A percentile compares a stretch with the other conserved stretches of the same genome.
These are phyloP conservation scores for Echinops telfairi DNA, from an alignment of 2,113 vertebrate genomes.

Conservation along the genomic window DNA sequence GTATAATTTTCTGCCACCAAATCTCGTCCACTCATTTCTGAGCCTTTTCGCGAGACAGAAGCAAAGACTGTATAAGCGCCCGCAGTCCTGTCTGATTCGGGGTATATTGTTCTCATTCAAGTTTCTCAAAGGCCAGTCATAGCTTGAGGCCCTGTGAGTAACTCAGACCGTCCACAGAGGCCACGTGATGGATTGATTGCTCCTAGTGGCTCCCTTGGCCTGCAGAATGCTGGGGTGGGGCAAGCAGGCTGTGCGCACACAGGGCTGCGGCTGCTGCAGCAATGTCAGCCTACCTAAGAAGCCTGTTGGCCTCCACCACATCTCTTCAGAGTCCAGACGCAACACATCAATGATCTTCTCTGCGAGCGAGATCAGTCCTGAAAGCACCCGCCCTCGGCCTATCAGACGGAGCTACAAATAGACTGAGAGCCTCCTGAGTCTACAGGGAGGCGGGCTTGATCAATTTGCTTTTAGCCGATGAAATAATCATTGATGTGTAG, in stretches of 20 bases:
- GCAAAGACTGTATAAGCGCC: neutral
- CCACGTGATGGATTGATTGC: neutral
- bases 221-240: accelerated
- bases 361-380: neutral
- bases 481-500: constrained; percentile 75
- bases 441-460: constrained; percentile 71
- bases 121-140: neutral
- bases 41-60: neutral
- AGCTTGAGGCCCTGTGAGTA: neutral
- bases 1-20: neutral
- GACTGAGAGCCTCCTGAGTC: constrained; percentile 63
- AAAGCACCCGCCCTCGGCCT: constrained; percentile 31
- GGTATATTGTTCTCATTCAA: neutral
- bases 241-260: neutral
- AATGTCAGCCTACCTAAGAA: neutral
- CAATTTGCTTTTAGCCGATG: constrained; percentile 83
- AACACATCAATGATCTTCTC: neutral
- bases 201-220: neutral
- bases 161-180: neutral
- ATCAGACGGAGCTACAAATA: constrained; percentile 72
- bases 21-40: neutral
- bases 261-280: too few species aligned
- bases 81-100: too few species aligned
- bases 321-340: neutral
- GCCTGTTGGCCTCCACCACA: neutral